phyloP scores from a whole-genome alignment of 2,797 vertebrate genomes.

The Lepus townsendii region DNA sequence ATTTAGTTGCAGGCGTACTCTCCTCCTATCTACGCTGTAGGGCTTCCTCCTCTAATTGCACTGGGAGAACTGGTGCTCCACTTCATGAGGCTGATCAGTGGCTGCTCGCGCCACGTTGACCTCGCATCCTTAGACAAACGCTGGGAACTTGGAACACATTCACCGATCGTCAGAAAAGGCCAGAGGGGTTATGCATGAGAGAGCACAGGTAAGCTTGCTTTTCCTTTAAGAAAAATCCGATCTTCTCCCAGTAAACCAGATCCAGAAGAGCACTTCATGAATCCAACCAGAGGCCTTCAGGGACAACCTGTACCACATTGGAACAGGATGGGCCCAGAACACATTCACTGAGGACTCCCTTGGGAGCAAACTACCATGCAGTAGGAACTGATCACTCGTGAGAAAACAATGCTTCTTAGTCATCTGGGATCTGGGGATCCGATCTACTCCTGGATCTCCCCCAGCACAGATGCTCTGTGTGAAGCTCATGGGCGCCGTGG shows the following conservation, averaged over 20 bases:
- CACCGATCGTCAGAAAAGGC: background rate
- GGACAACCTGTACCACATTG: background rate
- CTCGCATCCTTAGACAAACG: constrained; percentile 30
- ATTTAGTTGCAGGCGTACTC: constrained; percentile 25
- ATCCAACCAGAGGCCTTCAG: constrained; percentile 26
- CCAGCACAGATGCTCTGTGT: background rate
- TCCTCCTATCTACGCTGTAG: background rate
- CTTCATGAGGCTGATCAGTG: background rate
- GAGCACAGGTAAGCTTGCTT: accelerated
- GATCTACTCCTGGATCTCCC: background rate
- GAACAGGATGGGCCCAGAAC: background rate
- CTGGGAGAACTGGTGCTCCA: background rate
- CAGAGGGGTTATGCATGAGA: background rate
- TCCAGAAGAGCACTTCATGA: constrained; percentile 39
- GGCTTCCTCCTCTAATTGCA: background rate
- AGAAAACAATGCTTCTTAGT: background rate
- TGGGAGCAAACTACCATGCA: background rate
- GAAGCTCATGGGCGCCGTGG: background rate
- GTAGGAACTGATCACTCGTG: constrained; percentile 32
- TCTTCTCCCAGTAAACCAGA: background rate
- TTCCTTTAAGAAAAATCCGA: constrained; percentile 32
- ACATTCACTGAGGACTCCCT: background rate
- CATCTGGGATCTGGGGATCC: background rate
- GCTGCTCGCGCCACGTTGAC: background rate
- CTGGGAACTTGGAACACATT: constrained; percentile 26